A percentile compares a stretch with the other conserved stretches of the same genome.
Evolutionary conservation across 2,797 vertebrate species (phyloP).

Genomic region (Alfaro cultratus): DNA sequence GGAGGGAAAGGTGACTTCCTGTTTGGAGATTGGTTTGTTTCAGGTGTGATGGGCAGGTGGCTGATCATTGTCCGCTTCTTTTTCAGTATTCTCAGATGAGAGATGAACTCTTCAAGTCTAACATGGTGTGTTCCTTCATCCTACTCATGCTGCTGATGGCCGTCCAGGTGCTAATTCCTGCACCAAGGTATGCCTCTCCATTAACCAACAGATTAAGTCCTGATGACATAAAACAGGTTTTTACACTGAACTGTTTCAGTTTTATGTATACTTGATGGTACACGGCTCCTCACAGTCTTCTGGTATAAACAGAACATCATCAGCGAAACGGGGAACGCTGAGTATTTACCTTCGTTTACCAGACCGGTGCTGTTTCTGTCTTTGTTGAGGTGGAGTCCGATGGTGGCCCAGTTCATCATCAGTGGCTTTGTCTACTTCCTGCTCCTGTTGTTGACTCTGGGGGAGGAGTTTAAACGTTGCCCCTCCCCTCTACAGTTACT

Average conservation of each 20-base stretch:
- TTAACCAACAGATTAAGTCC: not conserved
- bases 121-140: slow-evolving; percentile 95
- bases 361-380: not conserved
- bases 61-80: not conserved
- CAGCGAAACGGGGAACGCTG: not conserved
- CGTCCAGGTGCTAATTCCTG: slow-evolving; percentile 43
- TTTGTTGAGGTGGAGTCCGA: slow-evolving; percentile 21
- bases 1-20: slow-evolving; percentile 67
- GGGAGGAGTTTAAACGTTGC: slow-evolving; percentile 71
- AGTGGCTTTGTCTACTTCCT: slow-evolving; percentile 49
- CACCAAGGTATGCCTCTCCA: slow-evolving; percentile 47
- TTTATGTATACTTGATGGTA: not conserved
- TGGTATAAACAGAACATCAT: not conserved
- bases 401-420: slow-evolving; percentile 56
- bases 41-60: not conserved
- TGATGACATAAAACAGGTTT: not conserved
- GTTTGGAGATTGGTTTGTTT: not conserved
- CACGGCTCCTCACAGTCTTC: too few species aligned
- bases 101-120: slow-evolving; percentile 97
- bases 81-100: slow-evolving; percentile 95
- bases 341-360: not conserved
- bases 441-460: slow-evolving; percentile 67
- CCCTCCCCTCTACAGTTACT: slow-evolving; percentile 64
- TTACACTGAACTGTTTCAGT: not conserved
- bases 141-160: slow-evolving; percentile 78